Base-by-base conservation (phyloP, 2,888 invertebrate genomes). In the Ectobius pallidus region DNA sequence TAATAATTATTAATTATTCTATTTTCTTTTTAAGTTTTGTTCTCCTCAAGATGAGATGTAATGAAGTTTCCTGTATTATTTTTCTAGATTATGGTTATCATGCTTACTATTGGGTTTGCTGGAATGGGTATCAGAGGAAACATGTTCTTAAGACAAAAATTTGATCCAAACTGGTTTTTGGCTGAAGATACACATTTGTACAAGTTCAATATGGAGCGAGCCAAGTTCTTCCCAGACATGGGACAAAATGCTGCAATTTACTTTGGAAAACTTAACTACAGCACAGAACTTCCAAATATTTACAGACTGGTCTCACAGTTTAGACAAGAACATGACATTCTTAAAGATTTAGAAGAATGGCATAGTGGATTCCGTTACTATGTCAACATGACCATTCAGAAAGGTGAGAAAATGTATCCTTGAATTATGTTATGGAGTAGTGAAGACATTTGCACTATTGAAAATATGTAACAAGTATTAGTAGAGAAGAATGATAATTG, bases 161-260 rank as follows among this genome's bases (percentile, higher is more conserved):
- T 93, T 82, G 92, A 94, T 81, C 91, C 91, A 0, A 86, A 86
- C 70, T 93, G 93, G 93, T 93, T 94, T 79, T 86, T 94, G 72
- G 93, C 94, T 0, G 86, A 88, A 69, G 86, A 86, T 67, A 89
- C 91, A 0, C 90, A 92, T 80, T 87, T 91, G 69, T 87, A 86
- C 77, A 82, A 89, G 70, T 94, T 87, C 81, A 78, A 90, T 3
- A 79, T 83, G 52, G 83, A 85, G n/a, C 84, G 87, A 69, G 86
- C 86, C 68, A 76, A 83, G 72, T 88, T 87, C 78, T 94, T 89
- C 81, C 92, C 93, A 0, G 85, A 87, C 34, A 86, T 87, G 72
- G 93, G 90, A 14, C 79, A 87, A 77, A 85, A 86, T 72, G 92
- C 87, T 0, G 87, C 87, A 76, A 83, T 92, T 34, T 90, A 90